Evolutionary conservation across 2,888 invertebrate species (phyloP), one percentile per base, ranked within the genome.

Genomic region (Dromius quadrimaculatus): DNA sequence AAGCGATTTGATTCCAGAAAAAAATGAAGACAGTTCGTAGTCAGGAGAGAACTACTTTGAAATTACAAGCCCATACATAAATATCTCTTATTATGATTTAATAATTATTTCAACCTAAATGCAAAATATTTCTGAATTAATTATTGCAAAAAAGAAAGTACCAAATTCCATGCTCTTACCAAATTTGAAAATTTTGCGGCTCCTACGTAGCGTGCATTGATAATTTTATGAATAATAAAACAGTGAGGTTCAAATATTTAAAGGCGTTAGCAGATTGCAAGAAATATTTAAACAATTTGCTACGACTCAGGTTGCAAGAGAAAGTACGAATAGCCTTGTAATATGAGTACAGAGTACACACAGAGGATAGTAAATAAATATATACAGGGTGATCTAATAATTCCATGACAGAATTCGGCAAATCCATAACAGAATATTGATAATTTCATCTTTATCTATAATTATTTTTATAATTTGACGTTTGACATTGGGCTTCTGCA

Each of bases 271-370:
- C 11, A 50, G 23, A 20, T 2, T 50, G 6, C 11, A 23, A 36
- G 9, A 23, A 50, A 50, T 50, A 23, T 22, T 50, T 22, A 2
- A 50, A 50, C 41, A 15, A 15, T 41, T 11, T 41, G 6, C 15
- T 20, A 23, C 6, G 5, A 1, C 11, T 15, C 1, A 50, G 13
- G 50, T 28, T 20, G 50, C 22, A 23, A 47, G 47, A 62, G 62
- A 62, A 62, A 62, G 61, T 61, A n/a, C 41, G 38, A 61, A 61
- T 23, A 47, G n/a, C 47, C 47, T 47, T 47, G 22, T 8, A 28
- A 28, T 28, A 28, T 5, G 28, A n/a, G n/a, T n/a, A n/a, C n/a
- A n/a, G n/a, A n/a, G n/a, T n/a, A n/a, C n/a, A n/a, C n/a, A n/a
- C n/a, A n/a, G n/a, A n/a, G n/a, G n/a, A n/a, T n/a, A n/a, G n/a